Evolutionary conservation across 2,797 vertebrate genomes (phyloP).

Genomic region (Scolopax bukidnonensis): DNA sequence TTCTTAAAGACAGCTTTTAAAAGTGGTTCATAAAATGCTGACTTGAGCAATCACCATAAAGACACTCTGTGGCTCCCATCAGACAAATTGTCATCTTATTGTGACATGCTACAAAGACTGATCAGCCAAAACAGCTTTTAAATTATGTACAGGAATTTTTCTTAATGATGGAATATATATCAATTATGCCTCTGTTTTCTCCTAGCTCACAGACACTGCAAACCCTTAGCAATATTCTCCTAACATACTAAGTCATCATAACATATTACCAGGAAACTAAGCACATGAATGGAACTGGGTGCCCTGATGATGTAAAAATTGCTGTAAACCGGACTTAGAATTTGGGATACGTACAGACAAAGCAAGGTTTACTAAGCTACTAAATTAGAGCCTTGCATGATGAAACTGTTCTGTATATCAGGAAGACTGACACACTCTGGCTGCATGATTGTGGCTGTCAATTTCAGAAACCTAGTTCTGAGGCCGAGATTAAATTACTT

Average conservation of each 20-base stretch:
- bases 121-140: not conserved
- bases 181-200: not conserved
- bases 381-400: not conserved
- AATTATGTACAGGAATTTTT: not conserved
- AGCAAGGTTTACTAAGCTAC: not conserved
- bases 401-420: not conserved
- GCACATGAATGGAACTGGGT: not conserved
- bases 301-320: not conserved
- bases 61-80: not conserved
- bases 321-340: not conserved
- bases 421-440: not conserved
- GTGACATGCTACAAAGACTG: not conserved
- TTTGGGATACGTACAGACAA: not conserved
- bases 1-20: not conserved
- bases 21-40: not conserved
- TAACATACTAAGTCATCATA: not conserved
- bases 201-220: not conserved
- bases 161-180: not conserved
- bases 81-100: not conserved
- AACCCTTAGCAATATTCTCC: not conserved
- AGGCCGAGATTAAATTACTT: not conserved
- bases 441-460: not conserved
- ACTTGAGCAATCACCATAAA: not conserved
- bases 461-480: not conserved
- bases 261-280: not conserved